phyloP scores from a whole-genome alignment of 2,888 invertebrate genomes.

The Rhagonycha fulva region DNA sequence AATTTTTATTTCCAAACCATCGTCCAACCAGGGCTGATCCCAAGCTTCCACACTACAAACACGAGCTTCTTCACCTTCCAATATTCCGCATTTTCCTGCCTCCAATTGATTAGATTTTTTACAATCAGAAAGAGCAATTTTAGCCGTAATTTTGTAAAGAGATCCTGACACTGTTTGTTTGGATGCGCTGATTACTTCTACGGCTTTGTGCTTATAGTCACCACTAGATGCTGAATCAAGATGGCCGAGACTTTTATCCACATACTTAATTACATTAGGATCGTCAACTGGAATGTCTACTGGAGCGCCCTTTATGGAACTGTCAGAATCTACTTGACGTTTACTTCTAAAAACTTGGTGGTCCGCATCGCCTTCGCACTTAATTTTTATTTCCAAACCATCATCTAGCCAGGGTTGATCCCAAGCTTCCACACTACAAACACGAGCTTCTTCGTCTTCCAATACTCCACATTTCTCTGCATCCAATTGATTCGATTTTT shows the following conservation, averaged over 20 bases:
- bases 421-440: background rate
- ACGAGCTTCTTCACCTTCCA: slow-evolving; percentile 41
- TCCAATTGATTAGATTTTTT: slow-evolving; percentile 45
- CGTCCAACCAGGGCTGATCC: slow-evolving; percentile 62
- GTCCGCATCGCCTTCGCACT: background rate
- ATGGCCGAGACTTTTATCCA: slow-evolving; percentile 34
- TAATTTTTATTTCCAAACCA: background rate
- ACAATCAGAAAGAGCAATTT: slow-evolving; percentile 62
- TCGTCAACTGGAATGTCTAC: slow-evolving; percentile 34
- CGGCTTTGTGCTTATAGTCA: slow-evolving; percentile 48
- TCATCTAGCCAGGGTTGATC: background rate
- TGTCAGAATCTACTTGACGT: background rate
- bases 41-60: slow-evolving; percentile 59
- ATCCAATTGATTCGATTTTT: background rate
- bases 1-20: slow-evolving; percentile 53
- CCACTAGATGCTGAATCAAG: slow-evolving; percentile 48
- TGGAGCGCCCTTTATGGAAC: slow-evolving; percentile 25
- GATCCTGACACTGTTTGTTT: slow-evolving; percentile 62
- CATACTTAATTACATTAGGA: slow-evolving; percentile 35
- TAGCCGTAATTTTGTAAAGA: slow-evolving; percentile 61
- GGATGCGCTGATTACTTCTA: slow-evolving; percentile 48
- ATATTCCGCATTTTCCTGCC: slow-evolving; percentile 35
- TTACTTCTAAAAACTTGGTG: background rate
- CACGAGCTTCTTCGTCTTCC: background rate
- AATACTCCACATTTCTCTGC: background rate